phyloP scores from a whole-genome alignment of 2,797 vertebrate species.

The Pipistrellus kuhlii region DNA sequence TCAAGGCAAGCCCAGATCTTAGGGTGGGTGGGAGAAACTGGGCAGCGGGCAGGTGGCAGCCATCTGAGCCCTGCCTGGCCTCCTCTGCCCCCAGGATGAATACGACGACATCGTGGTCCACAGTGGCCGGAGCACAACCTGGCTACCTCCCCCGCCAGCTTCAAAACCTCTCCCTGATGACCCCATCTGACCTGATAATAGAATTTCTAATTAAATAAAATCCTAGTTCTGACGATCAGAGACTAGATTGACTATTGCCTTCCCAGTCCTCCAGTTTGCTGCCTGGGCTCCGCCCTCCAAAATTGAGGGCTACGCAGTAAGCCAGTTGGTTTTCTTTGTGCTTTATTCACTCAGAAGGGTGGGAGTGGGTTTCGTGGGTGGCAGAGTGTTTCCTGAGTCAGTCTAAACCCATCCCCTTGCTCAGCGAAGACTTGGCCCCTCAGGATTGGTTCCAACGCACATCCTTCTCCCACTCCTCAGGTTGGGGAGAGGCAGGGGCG shows the following conservation, averaged over 20 bases:
- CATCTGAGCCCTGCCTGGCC: conserved; percentile 28
- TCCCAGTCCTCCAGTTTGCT: not conserved
- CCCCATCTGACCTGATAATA: conserved; percentile 68
- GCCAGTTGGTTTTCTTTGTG: conserved; percentile 52
- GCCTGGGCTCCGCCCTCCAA: fast-evolving
- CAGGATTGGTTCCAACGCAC: not conserved
- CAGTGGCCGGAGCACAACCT: conserved; percentile 71
- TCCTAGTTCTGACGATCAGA: not conserved
- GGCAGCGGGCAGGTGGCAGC: not conserved
- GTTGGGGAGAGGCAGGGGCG: not conserved
- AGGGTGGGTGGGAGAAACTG: not conserved
- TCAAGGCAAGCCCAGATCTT: not conserved
- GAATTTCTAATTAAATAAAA: conserved; percentile 73
- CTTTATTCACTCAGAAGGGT: conserved; percentile 73
- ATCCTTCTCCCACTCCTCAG: not conserved
- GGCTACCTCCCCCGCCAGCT: conserved; percentile 21
- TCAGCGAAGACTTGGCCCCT: not conserved
- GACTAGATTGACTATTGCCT: not conserved
- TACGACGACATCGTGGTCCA: conserved; percentile 90
- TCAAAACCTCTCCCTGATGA: conserved; percentile 38
- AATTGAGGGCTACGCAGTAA: not conserved
- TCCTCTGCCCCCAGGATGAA: conserved; percentile 84
- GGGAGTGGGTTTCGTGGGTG: not conserved
- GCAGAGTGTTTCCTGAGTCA: not conserved
- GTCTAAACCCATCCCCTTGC: not conserved